Evolutionary conservation across 2,888 invertebrate genomes (phyloP), one percentile per base, ranked within the genome.

Genomic region (Pachymerium ferrugineum): DNA sequence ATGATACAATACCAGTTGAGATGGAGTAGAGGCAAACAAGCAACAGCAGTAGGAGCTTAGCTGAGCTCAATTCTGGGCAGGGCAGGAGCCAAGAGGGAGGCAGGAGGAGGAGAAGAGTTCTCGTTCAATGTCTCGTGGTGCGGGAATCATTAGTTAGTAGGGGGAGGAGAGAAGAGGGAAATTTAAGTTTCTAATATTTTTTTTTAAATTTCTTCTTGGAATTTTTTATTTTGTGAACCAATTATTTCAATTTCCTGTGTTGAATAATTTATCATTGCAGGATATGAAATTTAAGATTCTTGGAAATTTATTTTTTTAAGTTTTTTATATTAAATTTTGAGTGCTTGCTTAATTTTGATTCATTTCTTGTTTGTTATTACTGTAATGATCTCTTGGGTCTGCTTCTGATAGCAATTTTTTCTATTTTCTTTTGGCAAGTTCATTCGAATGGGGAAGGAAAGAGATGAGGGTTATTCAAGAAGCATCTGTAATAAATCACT

Each of bases 101-200:
- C 1, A 19, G 47, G 3, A 54, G 54, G 54, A 54, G 54, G 38
- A n/a, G n/a, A 54, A 54, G 54, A 22, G 54, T 54, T 54, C 54
- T 54, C 54, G 54, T 54, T 22, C 54, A 54, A 54, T 22, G 54
- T 54, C 54, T 54, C 54, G 54, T 54, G 54, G 54, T 54, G 54
- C 54, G 54, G 54, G 54, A 54, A 54, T 54, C 25, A 54, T 54
- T 54, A 54, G 54, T 54, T 22, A 25, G 54, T 54, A 14, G 28
- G 19, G 47, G 38, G 47, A 22, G 22, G 47, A 22, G 47, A 38
- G 47, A 16, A 19, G 22, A 22, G 54, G 54, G 14, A 22, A 54
- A 54, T 54, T 54, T 22, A 54, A 54, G 54, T 28, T 54, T 4
- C 3, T 38, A 33, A 12, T 8, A 33, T 33, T 33, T 38, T 38